Evolutionary conservation across 2,888 invertebrate genomes (phyloP).

Genomic region (Dascillus cervinus): DNA sequence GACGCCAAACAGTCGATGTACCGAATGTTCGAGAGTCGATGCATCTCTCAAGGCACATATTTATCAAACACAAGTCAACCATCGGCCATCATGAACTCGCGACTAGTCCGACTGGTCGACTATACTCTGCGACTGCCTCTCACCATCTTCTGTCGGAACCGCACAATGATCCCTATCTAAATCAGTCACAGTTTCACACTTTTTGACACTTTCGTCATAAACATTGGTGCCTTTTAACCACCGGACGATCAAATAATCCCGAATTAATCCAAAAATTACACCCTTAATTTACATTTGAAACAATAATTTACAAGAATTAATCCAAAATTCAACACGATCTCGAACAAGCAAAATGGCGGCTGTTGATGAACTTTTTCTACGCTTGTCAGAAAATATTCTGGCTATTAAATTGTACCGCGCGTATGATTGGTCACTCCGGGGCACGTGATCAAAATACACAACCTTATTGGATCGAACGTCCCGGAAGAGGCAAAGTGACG

Average conservation of each 20-base stretch:
- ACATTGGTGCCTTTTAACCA: slow-evolving; percentile 37
- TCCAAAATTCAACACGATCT: slow-evolving; percentile 69
- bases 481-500: slow-evolving; percentile 36
- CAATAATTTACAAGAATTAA: slow-evolving; percentile 64
- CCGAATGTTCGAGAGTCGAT: slow-evolving; percentile 61
- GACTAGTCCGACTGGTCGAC: slow-evolving; percentile 59
- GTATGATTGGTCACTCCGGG: slow-evolving; percentile 38
- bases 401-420: slow-evolving; percentile 41
- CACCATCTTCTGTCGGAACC: slow-evolving; percentile 67
- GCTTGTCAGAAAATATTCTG: slow-evolving; percentile 80
- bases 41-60: slow-evolving; percentile 72
- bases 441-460: slow-evolving; percentile 43
- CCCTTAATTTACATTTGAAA: slow-evolving; percentile 40
- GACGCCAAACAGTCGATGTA: slow-evolving; percentile 54
- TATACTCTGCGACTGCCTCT: slow-evolving; percentile 52
- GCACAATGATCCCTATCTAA: slow-evolving; percentile 65
- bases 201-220: slow-evolving; percentile 43
- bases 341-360: slow-evolving; percentile 89
- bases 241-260: slow-evolving; percentile 33
- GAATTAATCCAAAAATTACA: slow-evolving; percentile 38
- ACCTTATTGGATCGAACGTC: slow-evolving; percentile 38
- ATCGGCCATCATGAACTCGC: slow-evolving; percentile 75
- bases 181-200: slow-evolving; percentile 56
- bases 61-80: slow-evolving; percentile 61
- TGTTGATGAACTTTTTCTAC: slow-evolving; percentile 93